Percentiles rank a stretch among this genome's conserved stretches.
Evolutionary conservation across 2,113 vertebrate genomes (phyloP).

Genomic region (Chaenocephalus aceratus): DNA sequence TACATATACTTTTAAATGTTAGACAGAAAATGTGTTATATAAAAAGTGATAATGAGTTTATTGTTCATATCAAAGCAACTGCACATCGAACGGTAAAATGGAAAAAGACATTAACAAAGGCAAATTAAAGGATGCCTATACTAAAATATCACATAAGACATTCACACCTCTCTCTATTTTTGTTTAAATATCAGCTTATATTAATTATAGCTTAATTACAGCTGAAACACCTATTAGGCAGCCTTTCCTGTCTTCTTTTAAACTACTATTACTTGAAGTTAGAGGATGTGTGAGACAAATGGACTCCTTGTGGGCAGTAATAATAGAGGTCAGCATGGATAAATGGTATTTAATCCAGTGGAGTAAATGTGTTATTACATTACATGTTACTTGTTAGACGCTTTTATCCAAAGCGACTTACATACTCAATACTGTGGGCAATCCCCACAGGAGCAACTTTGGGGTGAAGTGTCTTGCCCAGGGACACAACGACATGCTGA

Average conservation of each 20-base stretch:
- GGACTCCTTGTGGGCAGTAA: background rate
- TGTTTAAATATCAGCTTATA: background rate
- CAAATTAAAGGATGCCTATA: background rate
- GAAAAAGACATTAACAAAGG: background rate
- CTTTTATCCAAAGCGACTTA: too few relatives aligned
- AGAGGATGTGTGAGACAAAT: background rate
- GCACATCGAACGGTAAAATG: background rate
- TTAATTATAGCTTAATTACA: background rate
- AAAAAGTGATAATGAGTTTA: background rate
- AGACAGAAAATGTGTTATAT: too few relatives aligned
- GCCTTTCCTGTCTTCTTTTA: background rate
- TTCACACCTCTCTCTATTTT: background rate
- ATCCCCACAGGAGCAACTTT: too few relatives aligned
- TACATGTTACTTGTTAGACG: too few relatives aligned
- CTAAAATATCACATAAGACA: background rate
- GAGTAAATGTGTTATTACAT: too few relatives aligned
- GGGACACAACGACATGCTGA: too few relatives aligned
- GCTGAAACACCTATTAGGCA: background rate
- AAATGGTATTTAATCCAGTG: background rate
- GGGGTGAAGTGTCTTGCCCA: too few relatives aligned
- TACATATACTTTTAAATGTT: too few relatives aligned
- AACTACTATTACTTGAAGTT: background rate
- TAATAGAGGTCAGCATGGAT: too few relatives aligned
- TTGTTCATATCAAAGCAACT: background rate
- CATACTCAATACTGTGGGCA: too few relatives aligned